Conservation (phyloP, 2,888 invertebrate genomes). For the Caenorhabditis virilis region DNA sequence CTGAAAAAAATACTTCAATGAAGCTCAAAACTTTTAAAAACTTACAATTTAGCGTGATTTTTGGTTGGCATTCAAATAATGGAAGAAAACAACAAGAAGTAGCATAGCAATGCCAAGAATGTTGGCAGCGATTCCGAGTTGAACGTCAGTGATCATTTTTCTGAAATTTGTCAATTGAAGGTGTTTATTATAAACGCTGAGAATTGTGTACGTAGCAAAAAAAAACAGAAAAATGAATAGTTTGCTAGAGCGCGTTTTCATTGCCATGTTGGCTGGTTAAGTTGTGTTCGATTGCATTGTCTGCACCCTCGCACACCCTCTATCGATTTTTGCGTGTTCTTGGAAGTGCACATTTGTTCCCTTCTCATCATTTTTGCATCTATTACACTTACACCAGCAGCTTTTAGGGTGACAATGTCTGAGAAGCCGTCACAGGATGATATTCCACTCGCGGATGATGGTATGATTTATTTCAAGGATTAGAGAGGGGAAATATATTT, state of each 20-base stretch:
- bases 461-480: slow-evolving; percentile 51
- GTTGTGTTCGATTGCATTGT: slow-evolving; percentile 11
- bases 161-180: not conserved
- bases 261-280: slow-evolving; percentile 20
- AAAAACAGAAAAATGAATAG: slow-evolving; percentile 2
- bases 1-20: not conserved
- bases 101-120: slow-evolving; percentile 67
- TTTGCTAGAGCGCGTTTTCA: slow-evolving; percentile 21
- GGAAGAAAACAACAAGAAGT: slow-evolving; percentile 66
- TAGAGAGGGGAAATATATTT: too few species aligned
- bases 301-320: slow-evolving; percentile 8
- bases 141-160: slow-evolving; percentile 67
- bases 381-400: not conserved
- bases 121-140: slow-evolving; percentile 66
- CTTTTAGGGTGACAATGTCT: slow-evolving; percentile 13
- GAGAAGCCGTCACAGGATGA: slow-evolving; percentile 48
- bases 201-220: slow-evolving; percentile 2
- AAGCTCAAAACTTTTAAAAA: not conserved
- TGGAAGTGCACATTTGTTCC: not conserved
- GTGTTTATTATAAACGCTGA: not conserved
- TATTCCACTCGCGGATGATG: slow-evolving; percentile 67
- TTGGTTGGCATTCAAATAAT: slow-evolving; percentile 66
- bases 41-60: slow-evolving; percentile 7
- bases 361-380: slow-evolving; percentile 3
- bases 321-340: slow-evolving; percentile 25